Conservation (phyloP, 30 jellyfish, hydroid and myxozoan genomes). For the Hydractinia echinata region DNA sequence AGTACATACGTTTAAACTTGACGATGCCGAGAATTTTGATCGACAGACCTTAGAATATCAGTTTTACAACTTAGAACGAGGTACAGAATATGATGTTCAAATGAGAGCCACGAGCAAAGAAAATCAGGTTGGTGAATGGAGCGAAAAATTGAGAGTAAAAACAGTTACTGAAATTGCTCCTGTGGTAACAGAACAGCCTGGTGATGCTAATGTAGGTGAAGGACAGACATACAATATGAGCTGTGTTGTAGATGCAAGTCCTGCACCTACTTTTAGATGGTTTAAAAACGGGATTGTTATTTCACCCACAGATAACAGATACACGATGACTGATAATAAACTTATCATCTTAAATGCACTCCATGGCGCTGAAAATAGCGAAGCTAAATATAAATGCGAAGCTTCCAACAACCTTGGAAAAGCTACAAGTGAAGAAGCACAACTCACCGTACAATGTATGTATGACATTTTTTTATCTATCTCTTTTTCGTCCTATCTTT, state of each 20-base stretch:
- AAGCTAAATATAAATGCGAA: constrained; percentile 28
- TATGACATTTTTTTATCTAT: neutral
- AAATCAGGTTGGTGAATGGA: constrained; percentile 33
- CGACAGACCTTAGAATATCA: constrained; percentile 20
- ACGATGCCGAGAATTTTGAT: neutral
- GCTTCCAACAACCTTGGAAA: constrained; percentile 16
- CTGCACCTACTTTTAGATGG: constrained; percentile 35
- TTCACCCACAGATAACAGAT: neutral
- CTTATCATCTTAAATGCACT: neutral
- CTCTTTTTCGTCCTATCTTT: neutral
- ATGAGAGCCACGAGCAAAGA: constrained; percentile 21
- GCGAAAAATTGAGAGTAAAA: constrained; percentile 3
- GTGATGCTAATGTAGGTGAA: constrained; percentile 12
- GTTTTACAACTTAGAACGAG: constrained; percentile 12
- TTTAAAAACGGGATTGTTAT: neutral
- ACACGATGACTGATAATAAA: neutral
- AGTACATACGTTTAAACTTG: neutral
- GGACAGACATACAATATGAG: neutral
- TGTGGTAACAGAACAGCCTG: neutral
- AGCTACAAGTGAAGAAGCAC: constrained; percentile 18
- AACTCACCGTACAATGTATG: constrained; percentile 31
- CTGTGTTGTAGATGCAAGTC: constrained; percentile 33
- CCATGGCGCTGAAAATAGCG: neutral
- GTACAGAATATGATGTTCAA: constrained; percentile 5
- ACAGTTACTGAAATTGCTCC: constrained; percentile 30